Percentiles rank a stretch among this genome's conserved stretches.
Evolutionary conservation across 2,797 vertebrate species (phyloP).

Genomic region (Alectoris magna): DNA sequence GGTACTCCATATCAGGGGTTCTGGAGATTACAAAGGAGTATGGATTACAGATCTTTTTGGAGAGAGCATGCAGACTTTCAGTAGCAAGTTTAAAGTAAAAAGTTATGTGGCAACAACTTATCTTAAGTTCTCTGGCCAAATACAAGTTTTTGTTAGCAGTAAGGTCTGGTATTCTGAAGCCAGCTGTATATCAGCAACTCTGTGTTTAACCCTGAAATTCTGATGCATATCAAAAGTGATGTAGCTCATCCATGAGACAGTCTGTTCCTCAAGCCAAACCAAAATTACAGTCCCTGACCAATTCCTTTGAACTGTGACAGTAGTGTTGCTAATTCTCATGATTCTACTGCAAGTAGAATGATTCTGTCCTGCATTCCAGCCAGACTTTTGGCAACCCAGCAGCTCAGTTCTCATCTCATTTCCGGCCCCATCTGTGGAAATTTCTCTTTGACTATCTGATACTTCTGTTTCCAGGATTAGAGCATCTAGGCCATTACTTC

Average conservation of each 20-base stretch:
- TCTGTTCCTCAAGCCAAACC: neutral
- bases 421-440: neutral
- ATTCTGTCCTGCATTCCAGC: neutral
- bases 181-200: neutral
- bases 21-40: neutral
- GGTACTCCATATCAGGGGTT: neutral
- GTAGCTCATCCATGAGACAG: neutral
- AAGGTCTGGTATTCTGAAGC: neutral
- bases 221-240: accelerated
- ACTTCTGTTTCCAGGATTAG: neutral
- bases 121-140: neutral
- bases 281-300: neutral
- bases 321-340: neutral
- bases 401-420: neutral
- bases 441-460: neutral
- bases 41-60: neutral
- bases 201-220: neutral
- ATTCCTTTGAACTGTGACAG: neutral
- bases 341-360: neutral
- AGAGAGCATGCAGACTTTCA: neutral
- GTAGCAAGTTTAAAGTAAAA: neutral
- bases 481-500: neutral
- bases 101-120: neutral
- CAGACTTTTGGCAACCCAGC: neutral
- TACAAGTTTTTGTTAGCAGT: neutral